phyloP scores from a whole-genome alignment of 2,797 vertebrate genomes.

The Pitangus sulphuratus region DNA sequence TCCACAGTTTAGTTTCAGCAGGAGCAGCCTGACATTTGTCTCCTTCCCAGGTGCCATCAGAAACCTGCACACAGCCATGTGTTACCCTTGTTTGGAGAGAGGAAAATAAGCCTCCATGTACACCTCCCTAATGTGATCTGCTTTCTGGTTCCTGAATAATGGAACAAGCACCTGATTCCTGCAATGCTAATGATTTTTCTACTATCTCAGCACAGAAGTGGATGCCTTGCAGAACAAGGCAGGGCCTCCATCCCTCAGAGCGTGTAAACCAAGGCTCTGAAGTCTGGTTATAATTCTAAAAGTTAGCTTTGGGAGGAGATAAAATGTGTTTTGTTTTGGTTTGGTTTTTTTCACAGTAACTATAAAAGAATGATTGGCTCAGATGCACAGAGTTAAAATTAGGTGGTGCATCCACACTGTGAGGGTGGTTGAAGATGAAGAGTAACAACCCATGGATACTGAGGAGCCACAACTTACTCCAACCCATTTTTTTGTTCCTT shows the following conservation, averaged over 20 bases:
- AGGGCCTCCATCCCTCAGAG: neutral
- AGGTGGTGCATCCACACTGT: neutral
- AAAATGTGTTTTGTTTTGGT: fast-evolving
- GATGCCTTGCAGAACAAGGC: neutral
- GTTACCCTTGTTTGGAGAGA: neutral
- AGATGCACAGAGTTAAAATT: neutral
- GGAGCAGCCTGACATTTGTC: neutral
- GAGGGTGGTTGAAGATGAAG: neutral
- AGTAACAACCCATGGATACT: neutral
- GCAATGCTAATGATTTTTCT: neutral
- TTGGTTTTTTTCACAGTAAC: neutral
- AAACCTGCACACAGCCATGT: neutral
- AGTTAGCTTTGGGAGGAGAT: neutral
- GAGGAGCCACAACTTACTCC: neutral
- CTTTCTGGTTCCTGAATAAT: slow-evolving; percentile 35
- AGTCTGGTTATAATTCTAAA: neutral
- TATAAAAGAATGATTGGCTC: neutral
- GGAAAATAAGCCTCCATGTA: neutral
- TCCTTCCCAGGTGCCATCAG: neutral
- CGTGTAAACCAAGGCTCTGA: neutral
- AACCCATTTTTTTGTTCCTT: neutral
- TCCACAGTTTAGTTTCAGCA: neutral
- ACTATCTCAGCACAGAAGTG: neutral
- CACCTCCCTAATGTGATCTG: neutral
- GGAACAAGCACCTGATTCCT: slow-evolving; percentile 6